phyloP scores from a whole-genome alignment of 1,140 invertebrate species.

The Teleogryllus occipitalis region DNA sequence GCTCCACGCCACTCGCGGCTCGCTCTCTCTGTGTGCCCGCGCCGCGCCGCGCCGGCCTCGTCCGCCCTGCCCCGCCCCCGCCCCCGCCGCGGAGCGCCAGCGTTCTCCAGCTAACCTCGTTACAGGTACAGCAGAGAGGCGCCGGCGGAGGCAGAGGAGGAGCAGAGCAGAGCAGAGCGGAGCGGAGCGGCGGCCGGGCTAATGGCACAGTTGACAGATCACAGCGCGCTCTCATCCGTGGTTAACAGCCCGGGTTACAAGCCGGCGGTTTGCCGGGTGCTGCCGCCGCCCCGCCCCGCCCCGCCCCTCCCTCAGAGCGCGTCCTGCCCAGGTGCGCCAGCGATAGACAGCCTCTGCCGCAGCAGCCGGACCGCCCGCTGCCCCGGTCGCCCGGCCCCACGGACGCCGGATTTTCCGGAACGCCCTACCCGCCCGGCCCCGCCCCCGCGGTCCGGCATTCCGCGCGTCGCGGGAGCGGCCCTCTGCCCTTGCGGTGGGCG shows the following conservation, averaged over 20 bases:
- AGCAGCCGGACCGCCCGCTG: background rate
- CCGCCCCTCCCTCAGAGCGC: background rate
- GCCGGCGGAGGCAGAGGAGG: background rate
- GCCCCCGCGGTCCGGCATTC: too few species aligned
- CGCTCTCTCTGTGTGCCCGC: background rate
- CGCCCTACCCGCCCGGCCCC: too few species aligned
- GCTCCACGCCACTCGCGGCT: too few species aligned
- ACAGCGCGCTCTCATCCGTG: background rate
- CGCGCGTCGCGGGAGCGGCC: too few species aligned
- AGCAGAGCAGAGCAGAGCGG: background rate
- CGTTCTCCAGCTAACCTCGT: background rate
- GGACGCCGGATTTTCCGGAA: background rate
- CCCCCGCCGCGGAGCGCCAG: too few species aligned
- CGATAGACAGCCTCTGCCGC: too few species aligned
- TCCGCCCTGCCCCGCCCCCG: too few species aligned
- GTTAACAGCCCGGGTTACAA: conserved; percentile 3
- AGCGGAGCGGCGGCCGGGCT: background rate
- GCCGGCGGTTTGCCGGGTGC: background rate
- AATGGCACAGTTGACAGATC: conserved; percentile 3
- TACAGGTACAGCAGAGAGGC: background rate
- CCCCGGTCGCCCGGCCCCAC: background rate
- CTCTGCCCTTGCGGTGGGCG: too few species aligned
- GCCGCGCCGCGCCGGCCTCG: too few species aligned
- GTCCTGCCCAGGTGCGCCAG: too few species aligned
- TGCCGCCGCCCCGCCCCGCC: too few species aligned